A percentile compares a stretch with the other conserved stretches of the same genome.
These are phyloP conservation scores for Megathymus violae DNA, from an alignment of 1,140 invertebrate species.

Conservation along the genomic window DNA sequence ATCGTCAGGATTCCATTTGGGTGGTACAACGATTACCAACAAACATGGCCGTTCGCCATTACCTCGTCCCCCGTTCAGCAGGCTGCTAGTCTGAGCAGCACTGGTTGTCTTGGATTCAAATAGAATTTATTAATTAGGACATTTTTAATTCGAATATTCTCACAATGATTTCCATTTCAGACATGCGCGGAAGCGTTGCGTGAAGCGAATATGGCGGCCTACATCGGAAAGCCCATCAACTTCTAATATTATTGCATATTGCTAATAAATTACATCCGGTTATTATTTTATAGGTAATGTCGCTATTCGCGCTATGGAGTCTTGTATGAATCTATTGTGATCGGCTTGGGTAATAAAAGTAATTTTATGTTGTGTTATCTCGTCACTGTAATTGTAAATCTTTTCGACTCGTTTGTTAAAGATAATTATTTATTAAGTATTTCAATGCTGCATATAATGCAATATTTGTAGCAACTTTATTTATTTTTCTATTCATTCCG, in stretches of 20 bases:
- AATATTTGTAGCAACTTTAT: conserved; percentile 23
- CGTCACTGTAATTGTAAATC: conserved; percentile 36
- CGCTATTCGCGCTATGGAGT: conserved; percentile 54
- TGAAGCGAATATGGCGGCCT: conserved; percentile 98
- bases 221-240: conserved; percentile 99
- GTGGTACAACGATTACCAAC: too few species aligned
- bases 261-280: conserved; percentile 34
- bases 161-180: conserved; percentile 79
- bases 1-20: too few species aligned
- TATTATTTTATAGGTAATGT: conserved; percentile 37
- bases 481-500: conserved; percentile 35
- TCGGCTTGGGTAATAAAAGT: conserved; percentile 46
- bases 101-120: too few species aligned
- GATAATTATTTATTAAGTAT: conserved; percentile 31
- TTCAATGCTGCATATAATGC: conserved; percentile 25
- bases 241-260: conserved; percentile 86
- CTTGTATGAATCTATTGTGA: conserved; percentile 73
- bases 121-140: too few species aligned
- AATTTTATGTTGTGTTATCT: conserved; percentile 37
- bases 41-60: too few species aligned
- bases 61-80: too few species aligned
- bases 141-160: conserved; percentile 10
- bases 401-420: conserved; percentile 48
- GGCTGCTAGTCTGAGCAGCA: too few species aligned
- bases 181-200: conserved; percentile 98